Conservation (phyloP, 2,113 vertebrate species). For the Mesocricetus auratus region DNA sequence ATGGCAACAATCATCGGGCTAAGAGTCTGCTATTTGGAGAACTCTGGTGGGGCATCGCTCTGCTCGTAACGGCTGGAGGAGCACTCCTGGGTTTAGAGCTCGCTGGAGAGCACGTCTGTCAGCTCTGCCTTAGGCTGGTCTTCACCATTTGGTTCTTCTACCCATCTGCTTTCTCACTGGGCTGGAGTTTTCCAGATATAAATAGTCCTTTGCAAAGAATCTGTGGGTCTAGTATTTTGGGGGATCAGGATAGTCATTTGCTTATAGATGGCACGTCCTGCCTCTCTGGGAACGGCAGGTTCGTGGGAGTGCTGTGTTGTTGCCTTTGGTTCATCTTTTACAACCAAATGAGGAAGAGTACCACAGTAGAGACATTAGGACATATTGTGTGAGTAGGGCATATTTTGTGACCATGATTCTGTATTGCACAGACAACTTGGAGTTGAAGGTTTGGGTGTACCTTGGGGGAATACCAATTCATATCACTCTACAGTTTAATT, state of each 20-base stretch:
- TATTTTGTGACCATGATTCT: neutral
- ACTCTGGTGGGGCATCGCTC: conserved; percentile 81
- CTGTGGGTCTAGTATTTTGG: conserved; percentile 42
- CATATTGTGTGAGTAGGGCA: neutral
- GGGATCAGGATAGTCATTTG: neutral
- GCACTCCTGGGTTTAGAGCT: conserved; percentile 73
- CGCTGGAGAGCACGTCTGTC: conserved; percentile 63
- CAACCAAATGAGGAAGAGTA: neutral
- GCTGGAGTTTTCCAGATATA: conserved; percentile 14
- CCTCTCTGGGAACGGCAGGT: neutral
- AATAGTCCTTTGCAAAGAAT: conserved; percentile 58
- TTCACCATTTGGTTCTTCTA: conserved; percentile 48
- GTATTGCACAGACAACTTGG: neutral
- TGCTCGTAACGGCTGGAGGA: conserved; percentile 72
- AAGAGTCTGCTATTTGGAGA: conserved; percentile 86
- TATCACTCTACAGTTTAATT: neutral
- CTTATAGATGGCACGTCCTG: neutral
- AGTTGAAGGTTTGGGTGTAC: neutral
- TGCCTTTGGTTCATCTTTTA: conserved; percentile 49
- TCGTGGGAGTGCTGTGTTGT: neutral
- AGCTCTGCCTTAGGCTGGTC: conserved; percentile 76
- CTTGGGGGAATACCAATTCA: neutral
- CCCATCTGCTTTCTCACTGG: conserved; percentile 78
- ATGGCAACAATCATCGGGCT: conserved; percentile 82
- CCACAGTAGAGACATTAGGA: neutral